These are phyloP conservation scores for Sakesphorus luctuosus DNA, from an alignment of 2,113 vertebrate species.

Conservation along the genomic window DNA sequence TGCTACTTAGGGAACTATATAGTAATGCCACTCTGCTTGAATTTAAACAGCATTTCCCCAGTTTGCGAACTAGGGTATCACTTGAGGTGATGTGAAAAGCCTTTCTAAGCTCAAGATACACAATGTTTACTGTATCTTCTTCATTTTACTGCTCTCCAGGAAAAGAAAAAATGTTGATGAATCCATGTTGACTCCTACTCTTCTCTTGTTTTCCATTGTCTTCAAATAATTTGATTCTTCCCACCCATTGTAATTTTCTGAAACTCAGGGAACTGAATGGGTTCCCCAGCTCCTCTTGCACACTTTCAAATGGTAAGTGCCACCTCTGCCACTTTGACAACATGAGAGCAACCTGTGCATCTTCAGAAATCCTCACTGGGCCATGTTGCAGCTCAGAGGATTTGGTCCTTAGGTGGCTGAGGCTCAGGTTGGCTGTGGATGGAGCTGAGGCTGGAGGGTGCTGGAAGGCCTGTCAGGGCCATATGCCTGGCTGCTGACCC, in stretches of 20 bases:
- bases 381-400: neutral
- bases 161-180: neutral
- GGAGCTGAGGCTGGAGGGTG: neutral
- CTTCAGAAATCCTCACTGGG: neutral
- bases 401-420: neutral
- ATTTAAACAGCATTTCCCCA: neutral
- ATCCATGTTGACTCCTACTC: neutral
- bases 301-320: neutral
- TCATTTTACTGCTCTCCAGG: neutral
- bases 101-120: neutral
- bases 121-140: neutral
- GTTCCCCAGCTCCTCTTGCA: neutral
- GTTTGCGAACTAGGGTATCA: neutral
- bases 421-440: neutral
- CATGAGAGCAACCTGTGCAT: rapidly evolving
- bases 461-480: rapidly evolving
- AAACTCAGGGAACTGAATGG: neutral
- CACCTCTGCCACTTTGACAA: neutral
- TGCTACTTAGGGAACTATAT: neutral
- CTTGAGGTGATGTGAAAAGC: neutral
- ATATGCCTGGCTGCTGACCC: rapidly evolving
- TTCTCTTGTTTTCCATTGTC: neutral
- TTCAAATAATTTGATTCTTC: neutral
- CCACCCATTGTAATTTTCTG: neutral
- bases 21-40: neutral